Percentiles rank a stretch among this genome's conserved stretches.
Evolutionary conservation across 2,113 vertebrate genomes (phyloP).

Genomic region (Phainopepla nitens): DNA sequence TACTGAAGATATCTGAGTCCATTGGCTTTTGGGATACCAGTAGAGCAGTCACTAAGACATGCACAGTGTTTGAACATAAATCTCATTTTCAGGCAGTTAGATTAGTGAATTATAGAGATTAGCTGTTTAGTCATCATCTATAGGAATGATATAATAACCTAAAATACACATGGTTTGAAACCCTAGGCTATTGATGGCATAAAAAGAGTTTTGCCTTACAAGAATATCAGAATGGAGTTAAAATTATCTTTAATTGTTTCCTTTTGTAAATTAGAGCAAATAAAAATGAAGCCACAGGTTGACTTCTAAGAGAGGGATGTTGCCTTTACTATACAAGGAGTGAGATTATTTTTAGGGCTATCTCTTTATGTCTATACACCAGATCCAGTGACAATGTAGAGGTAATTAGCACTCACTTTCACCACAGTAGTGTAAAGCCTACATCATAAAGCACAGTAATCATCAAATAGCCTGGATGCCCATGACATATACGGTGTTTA

Average conservation of each 20-base stretch:
- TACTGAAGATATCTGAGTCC: background rate
- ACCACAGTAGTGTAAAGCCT: background rate
- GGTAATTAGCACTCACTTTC: background rate
- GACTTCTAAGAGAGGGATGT: background rate
- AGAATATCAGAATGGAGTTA: background rate
- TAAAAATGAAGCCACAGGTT: background rate
- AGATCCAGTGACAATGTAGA: background rate
- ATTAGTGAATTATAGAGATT: background rate
- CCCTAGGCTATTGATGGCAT: background rate
- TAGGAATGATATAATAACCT: background rate
- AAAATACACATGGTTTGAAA: background rate
- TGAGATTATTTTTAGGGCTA: background rate
- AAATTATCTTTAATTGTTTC: background rate
- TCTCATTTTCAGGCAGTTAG: background rate
- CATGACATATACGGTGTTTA: background rate
- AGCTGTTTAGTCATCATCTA: background rate
- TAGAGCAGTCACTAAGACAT: background rate
- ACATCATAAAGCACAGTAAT: background rate
- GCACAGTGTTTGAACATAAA: background rate
- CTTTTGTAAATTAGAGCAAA: background rate
- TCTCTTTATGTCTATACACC: background rate
- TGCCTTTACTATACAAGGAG: background rate
- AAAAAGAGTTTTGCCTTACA: background rate
- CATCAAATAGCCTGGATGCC: background rate
- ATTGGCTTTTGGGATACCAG: background rate